Base-by-base conservation (phyloP, 2,797 vertebrate genomes). In the Philypnodon macrostomus region DNA sequence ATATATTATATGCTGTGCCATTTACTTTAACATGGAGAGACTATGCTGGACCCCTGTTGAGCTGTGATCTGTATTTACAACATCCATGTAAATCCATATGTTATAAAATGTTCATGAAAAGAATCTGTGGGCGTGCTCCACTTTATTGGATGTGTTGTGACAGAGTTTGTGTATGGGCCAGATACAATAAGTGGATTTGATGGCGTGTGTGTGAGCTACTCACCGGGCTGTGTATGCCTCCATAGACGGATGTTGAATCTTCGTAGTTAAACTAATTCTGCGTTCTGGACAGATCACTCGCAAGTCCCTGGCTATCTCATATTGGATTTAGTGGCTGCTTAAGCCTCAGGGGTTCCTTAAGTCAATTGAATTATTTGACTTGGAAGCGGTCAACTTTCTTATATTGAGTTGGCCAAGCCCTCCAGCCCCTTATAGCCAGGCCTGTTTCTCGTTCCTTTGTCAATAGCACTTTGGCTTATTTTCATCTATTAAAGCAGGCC, bases 311-410 rank as follows among this genome's bases (percentile, higher is more conserved):
- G 67, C 41, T 67, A 55, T 76, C 80, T 78, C 37, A 58, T 70
- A 74, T 85, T 80, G 73, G 61, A 68, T 84, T 78, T 63, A 48
- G 62, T 61, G 67, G 70, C 67, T 86, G 85, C 78, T 76, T 77
- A 74, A 73, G 72, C 83, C 65, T 1, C 37, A 77, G 78, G 80
- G 70, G 68, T 84, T 87, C 73, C 70, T 80, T 73, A 77, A 73
- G 70, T 84, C 82, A 80, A 80, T 79, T 81, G 70, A 87, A 84
- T 86, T 87, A 85, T 79, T 85, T 71, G 79, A 83, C 74, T 81
- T 77, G 45, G 77, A 88, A 84, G 79, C 68, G 55, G 70, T 82
- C 62, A 75, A 86, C 85, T 88, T 87, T 79, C 77, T 83, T 79
- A 81, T 80, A 83, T 88, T 84, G 85, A 87, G 80, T 82, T 85